Base-by-base conservation (phyloP, 2,797 vertebrate species). In the Uromys caudimaculatus region DNA sequence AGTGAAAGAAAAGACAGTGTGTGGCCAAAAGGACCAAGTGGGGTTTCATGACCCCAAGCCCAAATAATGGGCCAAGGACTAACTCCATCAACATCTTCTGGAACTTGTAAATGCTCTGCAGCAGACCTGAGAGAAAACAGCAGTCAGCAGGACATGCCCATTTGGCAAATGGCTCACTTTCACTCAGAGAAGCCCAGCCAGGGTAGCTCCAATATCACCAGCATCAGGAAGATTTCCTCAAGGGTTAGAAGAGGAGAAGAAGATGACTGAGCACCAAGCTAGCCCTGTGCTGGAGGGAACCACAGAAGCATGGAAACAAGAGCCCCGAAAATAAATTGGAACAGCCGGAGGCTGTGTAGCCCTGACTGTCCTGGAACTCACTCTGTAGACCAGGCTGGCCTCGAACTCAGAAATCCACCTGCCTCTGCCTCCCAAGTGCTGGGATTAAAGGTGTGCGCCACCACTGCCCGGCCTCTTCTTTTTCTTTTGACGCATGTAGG, bases 301-400 rank as follows among this genome's bases (percentile, higher is more conserved):
- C 60, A n/a, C 6, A 54, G 76, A 0, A 1, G 69, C 83, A 29
- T 5, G 23, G 38, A 79, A 14, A 81, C 44, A 64, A 81, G 78
- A 27, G 38, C 94, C 69, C 62, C 56, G 27, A 73, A 90, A 92
- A 94, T 44, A 62, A 94, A 60, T 86, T 60, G 47, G 85, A 94
- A 94, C 69, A 86, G 54, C n/a, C 76, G 47, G 67, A 58, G 89
- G 12, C 19, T 52, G 2, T 35, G 21, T 47, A 85, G 21, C 50
- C 23, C 23, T 54, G 21, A 35, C 64, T 87, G 47, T 35, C 35
- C 64, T 69, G 29, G 47, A 71, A 54, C 32, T 85, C 50, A 35
- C 60, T 24, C 9, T 50, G 44, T 67, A 85, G 44, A 62, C 35
- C 85, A n/a, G 17, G 3, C 35, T 71, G 23, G 13, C 23, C n/a